These are phyloP conservation scores for Pygmarrhopalites habei DNA, from an alignment of 1,140 invertebrate genomes.

Conservation along the genomic window DNA sequence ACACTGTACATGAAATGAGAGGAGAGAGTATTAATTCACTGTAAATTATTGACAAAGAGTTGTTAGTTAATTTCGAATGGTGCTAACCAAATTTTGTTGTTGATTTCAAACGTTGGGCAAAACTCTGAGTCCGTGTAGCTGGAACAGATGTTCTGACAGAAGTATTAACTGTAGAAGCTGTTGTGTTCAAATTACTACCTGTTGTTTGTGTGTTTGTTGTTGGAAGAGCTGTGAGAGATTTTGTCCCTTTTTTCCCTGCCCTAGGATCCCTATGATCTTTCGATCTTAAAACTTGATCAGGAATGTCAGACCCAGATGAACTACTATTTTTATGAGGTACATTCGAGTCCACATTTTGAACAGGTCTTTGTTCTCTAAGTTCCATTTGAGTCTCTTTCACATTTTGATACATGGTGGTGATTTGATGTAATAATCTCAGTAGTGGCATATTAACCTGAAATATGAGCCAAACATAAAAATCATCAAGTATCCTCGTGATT, in stretches of 20 bases:
- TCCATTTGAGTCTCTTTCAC: slow-evolving; percentile 89
- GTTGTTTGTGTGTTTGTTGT: neutral
- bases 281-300: neutral
- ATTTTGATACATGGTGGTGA: slow-evolving; percentile 95
- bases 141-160: slow-evolving; percentile 42
- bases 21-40: no score
- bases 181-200: neutral
- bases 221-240: neutral
- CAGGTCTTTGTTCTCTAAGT: slow-evolving; percentile 61
- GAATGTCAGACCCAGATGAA: slow-evolving; percentile 32
- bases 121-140: slow-evolving; percentile 66
- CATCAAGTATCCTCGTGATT: no score
- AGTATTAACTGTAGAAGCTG: slow-evolving; percentile 50
- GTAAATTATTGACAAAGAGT: no score
- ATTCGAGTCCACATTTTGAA: slow-evolving; percentile 47
- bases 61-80: no score
- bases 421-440: slow-evolving; percentile 85
- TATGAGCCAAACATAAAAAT: no score
- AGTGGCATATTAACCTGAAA: slow-evolving; percentile 85
- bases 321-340: slow-evolving; percentile 37
- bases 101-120: slow-evolving; percentile 73
- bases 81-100: no score
- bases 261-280: no score
- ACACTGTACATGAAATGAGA: no score
- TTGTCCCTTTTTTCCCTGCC: neutral